Evolutionary conservation across 2,797 vertebrate species (phyloP).

Genomic region (Eulemur coronatus): DNA sequence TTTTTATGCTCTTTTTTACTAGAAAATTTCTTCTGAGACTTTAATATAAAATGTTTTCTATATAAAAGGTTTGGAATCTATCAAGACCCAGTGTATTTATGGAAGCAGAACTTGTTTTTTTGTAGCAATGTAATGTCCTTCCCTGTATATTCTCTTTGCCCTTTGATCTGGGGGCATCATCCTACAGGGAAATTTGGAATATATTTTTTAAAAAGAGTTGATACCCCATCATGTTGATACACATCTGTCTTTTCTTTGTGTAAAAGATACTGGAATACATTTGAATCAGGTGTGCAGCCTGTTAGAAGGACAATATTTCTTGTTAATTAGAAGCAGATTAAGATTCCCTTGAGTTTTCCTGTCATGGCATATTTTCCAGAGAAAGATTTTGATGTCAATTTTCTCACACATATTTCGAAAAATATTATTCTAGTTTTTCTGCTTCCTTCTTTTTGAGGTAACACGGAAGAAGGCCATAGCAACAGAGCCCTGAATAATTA

Average conservation of each 20-base stretch:
- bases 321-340: constrained; percentile 48
- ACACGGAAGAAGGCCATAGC: background rate
- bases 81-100: background rate
- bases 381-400: background rate
- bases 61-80: background rate
- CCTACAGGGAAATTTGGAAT: background rate
- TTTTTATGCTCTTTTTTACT: background rate
- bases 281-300: background rate
- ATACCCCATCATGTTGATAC: background rate
- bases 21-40: background rate
- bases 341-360: background rate
- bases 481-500: background rate
- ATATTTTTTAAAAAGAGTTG: background rate
- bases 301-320: background rate
- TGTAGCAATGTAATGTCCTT: background rate
- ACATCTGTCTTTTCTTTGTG: background rate
- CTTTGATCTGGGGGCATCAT: background rate
- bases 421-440: background rate
- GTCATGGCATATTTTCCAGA: background rate
- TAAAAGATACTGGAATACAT: background rate
- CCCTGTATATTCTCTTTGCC: background rate
- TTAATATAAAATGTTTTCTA: background rate
- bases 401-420: background rate
- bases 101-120: background rate
- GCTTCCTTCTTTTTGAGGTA: background rate